Evolutionary conservation across 1,140 invertebrate genomes (phyloP).

Genomic region (Cotesia vestalis): DNA sequence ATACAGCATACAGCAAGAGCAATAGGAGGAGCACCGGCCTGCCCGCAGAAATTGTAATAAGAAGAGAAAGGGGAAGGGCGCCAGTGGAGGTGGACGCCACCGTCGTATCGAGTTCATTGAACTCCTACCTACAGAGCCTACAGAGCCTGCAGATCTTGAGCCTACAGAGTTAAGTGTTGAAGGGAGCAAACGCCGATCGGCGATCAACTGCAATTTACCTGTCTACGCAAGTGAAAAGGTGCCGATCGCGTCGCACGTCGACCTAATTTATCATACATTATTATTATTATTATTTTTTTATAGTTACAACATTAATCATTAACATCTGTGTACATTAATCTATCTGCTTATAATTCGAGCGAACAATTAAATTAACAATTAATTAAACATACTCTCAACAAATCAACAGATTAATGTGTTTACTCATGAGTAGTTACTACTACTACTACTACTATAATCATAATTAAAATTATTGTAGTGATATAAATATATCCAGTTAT

Average conservation of each 20-base stretch:
- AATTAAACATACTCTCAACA: too few relatives aligned
- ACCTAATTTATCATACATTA: conserved; percentile 23
- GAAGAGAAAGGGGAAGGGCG: conserved; percentile 21
- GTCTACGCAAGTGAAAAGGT: conserved; percentile 4
- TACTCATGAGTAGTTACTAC: too few relatives aligned
- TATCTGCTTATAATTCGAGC: too few relatives aligned
- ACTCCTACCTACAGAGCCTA: conserved; percentile 3
- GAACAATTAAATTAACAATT: too few relatives aligned
- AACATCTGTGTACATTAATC: conserved; percentile 1
- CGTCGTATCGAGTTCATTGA: conserved; percentile 14
- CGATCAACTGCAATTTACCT: background rate
- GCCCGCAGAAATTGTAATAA: conserved; percentile 4
- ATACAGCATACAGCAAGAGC: background rate
- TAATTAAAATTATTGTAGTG: too few relatives aligned
- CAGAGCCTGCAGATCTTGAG: background rate
- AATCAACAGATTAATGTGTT: too few relatives aligned
- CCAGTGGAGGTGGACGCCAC: conserved; percentile 20
- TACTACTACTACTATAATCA: too few relatives aligned
- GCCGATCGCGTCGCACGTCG: conserved; percentile 9
- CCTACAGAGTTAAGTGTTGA: background rate
- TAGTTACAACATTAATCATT: background rate
- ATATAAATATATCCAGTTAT: too few relatives aligned
- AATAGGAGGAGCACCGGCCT: background rate
- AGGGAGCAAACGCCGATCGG: conserved; percentile 10
- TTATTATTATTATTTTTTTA: background rate